Percentiles rank a stretch among this genome's conserved stretches.
Conservation (phyloP, 2,113 vertebrate genomes). For the Rhadina sibilatrix region DNA sequence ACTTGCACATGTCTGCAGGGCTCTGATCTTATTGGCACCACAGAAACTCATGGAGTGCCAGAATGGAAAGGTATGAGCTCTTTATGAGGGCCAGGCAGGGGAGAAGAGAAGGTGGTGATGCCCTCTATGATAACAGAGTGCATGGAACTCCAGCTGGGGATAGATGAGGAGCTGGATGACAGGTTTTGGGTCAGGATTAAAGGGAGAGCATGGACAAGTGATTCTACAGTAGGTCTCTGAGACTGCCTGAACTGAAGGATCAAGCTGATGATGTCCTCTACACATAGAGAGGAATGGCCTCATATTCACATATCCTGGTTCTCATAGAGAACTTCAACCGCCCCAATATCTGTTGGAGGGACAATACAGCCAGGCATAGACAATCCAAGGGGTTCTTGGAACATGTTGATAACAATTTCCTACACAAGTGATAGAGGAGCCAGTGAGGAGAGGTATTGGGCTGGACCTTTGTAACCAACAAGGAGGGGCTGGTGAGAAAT, state of each 20-base stretch:
- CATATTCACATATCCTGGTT: background rate
- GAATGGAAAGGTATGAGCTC: background rate
- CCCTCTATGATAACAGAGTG: background rate
- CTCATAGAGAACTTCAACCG: background rate
- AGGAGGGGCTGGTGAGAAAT: background rate
- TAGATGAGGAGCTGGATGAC: background rate
- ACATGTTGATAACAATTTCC: background rate
- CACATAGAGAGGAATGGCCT: background rate
- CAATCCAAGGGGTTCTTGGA: background rate
- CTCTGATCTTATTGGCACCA: background rate
- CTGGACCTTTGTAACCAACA: background rate
- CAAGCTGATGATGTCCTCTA: background rate
- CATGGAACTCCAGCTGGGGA: background rate
- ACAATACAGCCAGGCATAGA: rapidly evolving
- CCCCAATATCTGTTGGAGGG: background rate
- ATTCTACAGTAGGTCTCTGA: background rate
- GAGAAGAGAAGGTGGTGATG: background rate
- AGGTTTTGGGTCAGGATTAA: background rate
- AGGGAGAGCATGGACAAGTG: background rate
- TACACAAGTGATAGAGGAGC: background rate
- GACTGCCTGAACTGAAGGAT: background rate
- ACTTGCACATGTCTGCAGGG: background rate
- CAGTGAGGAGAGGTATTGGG: background rate
- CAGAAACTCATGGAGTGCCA: background rate
- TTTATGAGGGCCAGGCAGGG: background rate